phyloP scores from a whole-genome alignment of 2,113 vertebrate species.

The Struthidea cinerea region DNA sequence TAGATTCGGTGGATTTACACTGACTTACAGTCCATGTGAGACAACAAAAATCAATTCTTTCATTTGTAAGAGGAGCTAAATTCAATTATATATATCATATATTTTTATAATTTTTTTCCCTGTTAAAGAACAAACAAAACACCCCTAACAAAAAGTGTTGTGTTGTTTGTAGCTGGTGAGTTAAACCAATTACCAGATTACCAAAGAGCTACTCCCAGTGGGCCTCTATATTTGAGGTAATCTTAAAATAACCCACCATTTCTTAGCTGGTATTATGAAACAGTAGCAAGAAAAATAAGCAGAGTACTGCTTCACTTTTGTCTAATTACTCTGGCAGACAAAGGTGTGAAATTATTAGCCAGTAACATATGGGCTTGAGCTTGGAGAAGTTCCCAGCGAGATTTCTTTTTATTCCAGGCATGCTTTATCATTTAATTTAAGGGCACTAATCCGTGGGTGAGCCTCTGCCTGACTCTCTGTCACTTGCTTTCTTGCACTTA shows the following conservation, averaged over 20 bases:
- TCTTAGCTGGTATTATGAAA: conserved; percentile 10
- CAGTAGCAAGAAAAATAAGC: not conserved
- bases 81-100: not conserved
- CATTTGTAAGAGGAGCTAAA: not conserved
- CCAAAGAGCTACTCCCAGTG: not conserved
- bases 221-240: not conserved
- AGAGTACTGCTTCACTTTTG: not conserved
- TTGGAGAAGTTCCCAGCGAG: conserved; percentile 40
- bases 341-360: conserved; percentile 62
- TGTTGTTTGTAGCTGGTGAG: not conserved
- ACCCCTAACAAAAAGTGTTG: not conserved
- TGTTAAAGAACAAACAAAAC: not conserved
- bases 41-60: not conserved
- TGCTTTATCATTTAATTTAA: conserved; percentile 60
- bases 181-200: not conserved
- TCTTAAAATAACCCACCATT: not conserved
- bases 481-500: not conserved
- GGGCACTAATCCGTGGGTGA: conserved; percentile 15
- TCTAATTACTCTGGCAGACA: conserved; percentile 45
- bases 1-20: not conserved
- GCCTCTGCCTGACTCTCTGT: not conserved
- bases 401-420: conserved; percentile 29
- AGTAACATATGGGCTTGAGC: conserved; percentile 53
- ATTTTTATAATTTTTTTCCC: not conserved
- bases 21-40: not conserved